phyloP scores from a whole-genome alignment of 64 coral and sea anemone genomes.

The Montipora capricornis region DNA sequence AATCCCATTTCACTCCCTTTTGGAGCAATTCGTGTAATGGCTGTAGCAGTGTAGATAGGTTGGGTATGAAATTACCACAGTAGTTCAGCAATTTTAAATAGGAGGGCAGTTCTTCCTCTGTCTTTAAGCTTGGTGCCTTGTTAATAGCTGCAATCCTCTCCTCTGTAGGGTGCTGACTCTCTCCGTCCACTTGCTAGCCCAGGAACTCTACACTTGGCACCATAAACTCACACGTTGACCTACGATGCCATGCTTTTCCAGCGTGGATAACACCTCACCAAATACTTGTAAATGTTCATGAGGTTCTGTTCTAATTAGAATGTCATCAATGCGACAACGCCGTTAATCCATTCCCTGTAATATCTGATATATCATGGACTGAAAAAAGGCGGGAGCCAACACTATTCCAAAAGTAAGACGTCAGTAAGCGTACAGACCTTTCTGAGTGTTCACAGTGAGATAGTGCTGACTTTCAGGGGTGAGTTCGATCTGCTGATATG shows the following conservation, averaged over 20 bases:
- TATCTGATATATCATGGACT: not conserved
- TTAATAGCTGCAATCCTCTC: slow-evolving; percentile 43
- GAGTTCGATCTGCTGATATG: slow-evolving; percentile 70
- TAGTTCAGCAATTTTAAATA: slow-evolving; percentile 30
- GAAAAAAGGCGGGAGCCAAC: slow-evolving; percentile 36
- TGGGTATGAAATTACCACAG: not conserved
- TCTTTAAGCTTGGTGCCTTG: not conserved
- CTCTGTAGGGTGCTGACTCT: slow-evolving; percentile 24
- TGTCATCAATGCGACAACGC: not conserved
- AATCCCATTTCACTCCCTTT: slow-evolving; percentile 10
- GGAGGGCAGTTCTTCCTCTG: slow-evolving; percentile 4
- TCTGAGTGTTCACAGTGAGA: slow-evolving; percentile 56
- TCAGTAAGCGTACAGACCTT: slow-evolving; percentile 64
- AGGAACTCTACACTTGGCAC: slow-evolving; percentile 54
- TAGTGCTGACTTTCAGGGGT: slow-evolving; percentile 44
- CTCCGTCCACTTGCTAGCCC: slow-evolving; percentile 23
- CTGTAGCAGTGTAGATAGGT: slow-evolving; percentile 14
- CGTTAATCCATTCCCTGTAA: slow-evolving; percentile 15
- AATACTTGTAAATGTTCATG: slow-evolving; percentile 7
- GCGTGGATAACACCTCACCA: not conserved
- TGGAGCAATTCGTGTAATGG: not conserved
- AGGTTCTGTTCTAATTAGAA: slow-evolving; percentile 41
- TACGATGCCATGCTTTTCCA: slow-evolving; percentile 42
- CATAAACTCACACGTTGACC: slow-evolving; percentile 63
- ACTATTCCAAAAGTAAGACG: slow-evolving; percentile 26